phyloP scores from a whole-genome alignment of 1,140 invertebrate species.

The Drosophila pseudoananassae region DNA sequence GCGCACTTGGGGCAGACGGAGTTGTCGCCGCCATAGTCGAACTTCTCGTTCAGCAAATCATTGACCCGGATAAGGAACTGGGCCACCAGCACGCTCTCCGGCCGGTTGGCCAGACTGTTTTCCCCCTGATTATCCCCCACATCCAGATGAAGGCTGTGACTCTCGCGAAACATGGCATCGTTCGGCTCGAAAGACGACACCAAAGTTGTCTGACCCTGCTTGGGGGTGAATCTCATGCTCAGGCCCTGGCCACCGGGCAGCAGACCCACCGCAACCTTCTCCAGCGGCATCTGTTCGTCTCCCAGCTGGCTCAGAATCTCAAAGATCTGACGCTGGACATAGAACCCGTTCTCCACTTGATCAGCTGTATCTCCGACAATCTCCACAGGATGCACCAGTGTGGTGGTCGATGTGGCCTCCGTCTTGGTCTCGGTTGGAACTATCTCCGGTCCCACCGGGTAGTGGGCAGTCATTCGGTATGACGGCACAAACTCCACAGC shows the following conservation, averaged over 20 bases:
- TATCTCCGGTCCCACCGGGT: not conserved
- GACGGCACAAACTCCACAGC: constrained; percentile 63
- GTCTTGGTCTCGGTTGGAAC: constrained; percentile 10
- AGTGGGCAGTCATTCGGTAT: not conserved
- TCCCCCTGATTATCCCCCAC: constrained; percentile 3
- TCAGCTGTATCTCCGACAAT: constrained; percentile 9
- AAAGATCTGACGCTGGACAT: constrained; percentile 40
- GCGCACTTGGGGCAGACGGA: constrained; percentile 33
- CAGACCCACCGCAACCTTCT: constrained; percentile 35
- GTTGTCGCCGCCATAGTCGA: constrained; percentile 14
- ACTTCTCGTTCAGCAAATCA: constrained; percentile 26
- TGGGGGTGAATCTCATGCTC: constrained; percentile 44
- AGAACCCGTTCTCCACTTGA: constrained; percentile 1
- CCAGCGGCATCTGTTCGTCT: constrained; percentile 42
- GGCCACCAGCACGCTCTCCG: constrained; percentile 27
- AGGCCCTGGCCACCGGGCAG: constrained; percentile 44
- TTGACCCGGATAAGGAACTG: constrained; percentile 56
- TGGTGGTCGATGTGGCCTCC: constrained; percentile 45
- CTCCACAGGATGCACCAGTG: constrained; percentile 8
- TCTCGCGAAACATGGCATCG: constrained; percentile 1
- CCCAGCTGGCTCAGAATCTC: constrained; percentile 54
- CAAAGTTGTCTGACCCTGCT: not conserved
- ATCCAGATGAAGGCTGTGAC: constrained; percentile 25
- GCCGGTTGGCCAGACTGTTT: constrained; percentile 12
- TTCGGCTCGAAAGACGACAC: constrained; percentile 1